These are phyloP conservation scores for Pristionchus arcanus DNA, from an alignment of 2,888 invertebrate species.

Conservation along the genomic window DNA sequence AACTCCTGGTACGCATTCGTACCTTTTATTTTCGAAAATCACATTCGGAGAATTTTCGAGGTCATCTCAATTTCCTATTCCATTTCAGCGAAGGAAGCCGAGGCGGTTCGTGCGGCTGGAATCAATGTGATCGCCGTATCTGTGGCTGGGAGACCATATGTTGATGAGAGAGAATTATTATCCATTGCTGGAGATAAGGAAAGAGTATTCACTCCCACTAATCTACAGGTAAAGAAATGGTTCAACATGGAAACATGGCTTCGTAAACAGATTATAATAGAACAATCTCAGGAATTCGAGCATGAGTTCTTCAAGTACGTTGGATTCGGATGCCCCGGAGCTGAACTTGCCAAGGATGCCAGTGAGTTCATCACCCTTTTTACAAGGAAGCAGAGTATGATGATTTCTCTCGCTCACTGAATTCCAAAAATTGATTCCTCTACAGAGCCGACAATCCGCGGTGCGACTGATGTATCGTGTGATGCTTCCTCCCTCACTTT, in stretches of 20 bases:
- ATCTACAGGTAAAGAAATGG: slow-evolving; percentile 63
- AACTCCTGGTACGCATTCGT: slow-evolving; percentile 54
- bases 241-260: not conserved
- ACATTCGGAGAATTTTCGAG: not conserved
- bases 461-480: slow-evolving; percentile 75
- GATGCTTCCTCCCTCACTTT: slow-evolving; percentile 74
- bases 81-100: slow-evolving; percentile 36
- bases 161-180: slow-evolving; percentile 74
- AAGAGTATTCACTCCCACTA: slow-evolving; percentile 73
- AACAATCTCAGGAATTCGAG: slow-evolving; percentile 71
- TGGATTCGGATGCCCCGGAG: slow-evolving; percentile 76
- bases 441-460: slow-evolving; percentile 74
- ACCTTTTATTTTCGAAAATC: not conserved
- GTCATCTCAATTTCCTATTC: not conserved
- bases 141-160: slow-evolving; percentile 68
- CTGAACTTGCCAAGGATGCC: slow-evolving; percentile 71
- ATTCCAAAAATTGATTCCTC: not conserved
- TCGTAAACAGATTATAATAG: not conserved
- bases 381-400: not conserved
- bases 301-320: slow-evolving; percentile 74
- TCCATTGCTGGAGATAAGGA: slow-evolving; percentile 69
- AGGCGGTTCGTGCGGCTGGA: slow-evolving; percentile 57
- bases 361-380: slow-evolving; percentile 59
- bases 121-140: slow-evolving; percentile 74
- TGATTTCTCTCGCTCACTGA: no score